Base-by-base conservation (phyloP, 2,888 invertebrate species). In the Schizaphis graminum region DNA sequence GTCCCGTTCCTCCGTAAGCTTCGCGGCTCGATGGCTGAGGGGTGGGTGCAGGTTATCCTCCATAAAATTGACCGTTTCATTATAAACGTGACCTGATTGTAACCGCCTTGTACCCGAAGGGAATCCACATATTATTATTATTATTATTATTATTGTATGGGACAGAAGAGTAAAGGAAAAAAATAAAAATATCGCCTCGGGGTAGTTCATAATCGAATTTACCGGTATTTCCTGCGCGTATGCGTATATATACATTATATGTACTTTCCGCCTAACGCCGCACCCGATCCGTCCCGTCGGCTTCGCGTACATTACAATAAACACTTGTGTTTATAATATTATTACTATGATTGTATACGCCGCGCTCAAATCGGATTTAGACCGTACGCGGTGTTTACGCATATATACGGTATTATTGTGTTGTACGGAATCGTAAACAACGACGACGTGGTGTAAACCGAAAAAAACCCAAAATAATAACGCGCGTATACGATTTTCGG, bases 41-140 rank as follows among this genome's bases (percentile, higher is more conserved):
- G n/a, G 44, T 5, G 3, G 47, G 56, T 16, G 47, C 90, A 89
- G 85, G 93, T 90, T 93, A 94, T 94, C 94, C 94, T 87, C 91
- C 91, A 87, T 94, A 94, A 94, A 94, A 94, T 94, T 94, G 94
- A 94, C 94, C 94, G 94, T 94, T 94, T 94, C 94, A 94, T 94
- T 94, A 94, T 94, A 87, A 94, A 94, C 94, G 94, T 94, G 94
- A 94, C 94, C 94, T 86, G 94, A 91, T 91, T 91, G 94, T 94
- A 91, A 94, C 94, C 91, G 94, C 90, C 94, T 94, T 91, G 90
- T 94, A 85, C 86, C 93, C 89, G 57, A 92, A 92, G 92, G 88
- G 92, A 88, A 93, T 93, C 84, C 89, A 47, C 85, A 89, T 44
- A 49, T 41, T 13, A 67, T 77, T 57, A 57, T 57, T 44, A 49